These are phyloP conservation scores for Hipparchia semele DNA, from an alignment of 2,888 invertebrate genomes.

Conservation along the genomic window DNA sequence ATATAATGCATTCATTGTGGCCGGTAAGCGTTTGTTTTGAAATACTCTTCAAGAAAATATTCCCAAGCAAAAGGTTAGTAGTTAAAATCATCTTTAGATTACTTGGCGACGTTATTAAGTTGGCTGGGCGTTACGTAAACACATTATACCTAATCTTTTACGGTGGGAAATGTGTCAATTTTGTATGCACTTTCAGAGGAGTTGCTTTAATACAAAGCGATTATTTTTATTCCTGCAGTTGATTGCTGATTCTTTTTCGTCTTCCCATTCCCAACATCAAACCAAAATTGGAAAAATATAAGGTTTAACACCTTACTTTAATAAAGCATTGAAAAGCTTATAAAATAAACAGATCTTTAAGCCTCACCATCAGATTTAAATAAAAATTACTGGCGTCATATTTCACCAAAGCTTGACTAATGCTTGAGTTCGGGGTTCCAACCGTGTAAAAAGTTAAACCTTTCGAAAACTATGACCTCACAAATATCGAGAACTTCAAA, in stretches of 20 bases:
- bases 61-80: slow-evolving; percentile 71
- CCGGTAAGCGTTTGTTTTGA: slow-evolving; percentile 51
- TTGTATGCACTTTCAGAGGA: slow-evolving; percentile 24
- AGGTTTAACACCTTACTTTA: no score
- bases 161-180: slow-evolving; percentile 42
- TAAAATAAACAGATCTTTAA: no score
- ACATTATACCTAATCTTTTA: slow-evolving; percentile 32
- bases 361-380: no score
- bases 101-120: slow-evolving; percentile 44
- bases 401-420: no score
- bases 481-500: background rate
- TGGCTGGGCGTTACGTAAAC: slow-evolving; percentile 37
- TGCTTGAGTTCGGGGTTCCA: no score
- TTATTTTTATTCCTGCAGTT: slow-evolving; percentile 13
- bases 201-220: slow-evolving; percentile 19
- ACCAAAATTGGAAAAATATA: no score
- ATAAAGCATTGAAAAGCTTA: no score
- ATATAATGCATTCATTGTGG: slow-evolving; percentile 38
- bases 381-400: no score
- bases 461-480: background rate
- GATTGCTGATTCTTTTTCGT: background rate
- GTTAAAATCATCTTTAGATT: slow-evolving; percentile 53
- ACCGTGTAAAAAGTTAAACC: background rate
- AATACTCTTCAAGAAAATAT: slow-evolving; percentile 52
- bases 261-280: background rate